These are phyloP conservation scores for Neomicropteryx cornuta DNA, from an alignment of 1,140 invertebrate species.

Conservation along the genomic window DNA sequence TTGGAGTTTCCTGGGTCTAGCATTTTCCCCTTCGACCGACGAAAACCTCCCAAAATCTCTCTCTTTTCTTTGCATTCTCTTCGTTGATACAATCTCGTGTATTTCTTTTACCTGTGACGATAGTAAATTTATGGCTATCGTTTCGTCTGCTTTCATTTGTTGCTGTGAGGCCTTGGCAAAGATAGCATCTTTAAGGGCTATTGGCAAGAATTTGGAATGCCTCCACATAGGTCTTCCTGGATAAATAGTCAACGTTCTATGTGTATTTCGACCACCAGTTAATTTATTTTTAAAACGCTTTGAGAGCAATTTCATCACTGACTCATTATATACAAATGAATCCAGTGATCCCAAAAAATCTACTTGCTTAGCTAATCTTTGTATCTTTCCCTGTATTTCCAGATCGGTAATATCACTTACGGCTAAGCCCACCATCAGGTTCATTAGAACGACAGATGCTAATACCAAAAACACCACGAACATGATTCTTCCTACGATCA, in stretches of 20 bases:
- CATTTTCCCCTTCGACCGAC: too few relatives aligned
- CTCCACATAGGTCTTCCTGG: constrained; percentile 27
- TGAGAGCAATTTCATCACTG: constrained; percentile 23
- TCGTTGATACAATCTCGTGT: constrained; percentile 17
- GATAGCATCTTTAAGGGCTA: constrained; percentile 23
- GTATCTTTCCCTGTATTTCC: constrained; percentile 38
- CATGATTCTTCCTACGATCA: constrained; percentile 38
- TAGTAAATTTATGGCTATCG: constrained; percentile 19
- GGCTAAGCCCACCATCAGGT: constrained; percentile 49
- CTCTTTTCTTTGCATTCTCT: constrained; percentile 10
- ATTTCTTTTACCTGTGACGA: constrained; percentile 25
- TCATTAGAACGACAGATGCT: constrained; percentile 53
- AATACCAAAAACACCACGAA: constrained; percentile 48
- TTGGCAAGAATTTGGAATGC: constrained; percentile 22
- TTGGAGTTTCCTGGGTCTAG: constrained; percentile 11
- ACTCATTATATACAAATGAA: constrained; percentile 26
- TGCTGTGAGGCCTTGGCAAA: constrained; percentile 26
- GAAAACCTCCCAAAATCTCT: too few relatives aligned
- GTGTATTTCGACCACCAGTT: constrained; percentile 23
- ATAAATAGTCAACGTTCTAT: constrained; percentile 18
- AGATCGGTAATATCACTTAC: constrained; percentile 51
- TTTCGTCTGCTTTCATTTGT: constrained; percentile 23
- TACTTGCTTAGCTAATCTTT: constrained; percentile 32
- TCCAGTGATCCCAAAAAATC: constrained; percentile 34
- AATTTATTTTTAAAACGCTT: constrained; percentile 20